These are phyloP conservation scores for Cephus pygmeus DNA, from an alignment of 2,888 invertebrate species.

Conservation along the genomic window DNA sequence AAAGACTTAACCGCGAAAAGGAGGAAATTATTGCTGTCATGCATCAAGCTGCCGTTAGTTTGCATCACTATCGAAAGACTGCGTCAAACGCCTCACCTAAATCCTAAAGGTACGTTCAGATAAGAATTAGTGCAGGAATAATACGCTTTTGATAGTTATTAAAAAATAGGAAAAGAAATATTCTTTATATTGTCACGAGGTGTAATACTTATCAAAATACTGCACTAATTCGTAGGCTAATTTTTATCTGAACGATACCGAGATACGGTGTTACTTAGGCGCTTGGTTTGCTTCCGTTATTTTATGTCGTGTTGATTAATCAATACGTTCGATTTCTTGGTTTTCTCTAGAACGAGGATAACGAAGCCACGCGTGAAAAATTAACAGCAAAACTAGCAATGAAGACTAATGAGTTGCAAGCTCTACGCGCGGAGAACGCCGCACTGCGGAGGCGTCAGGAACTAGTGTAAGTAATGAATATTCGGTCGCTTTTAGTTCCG, in stretches of 20 bases:
- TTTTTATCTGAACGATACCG: neutral
- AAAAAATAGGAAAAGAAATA: neutral
- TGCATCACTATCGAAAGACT: slow-evolving; percentile 55
- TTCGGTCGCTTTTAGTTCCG: neutral
- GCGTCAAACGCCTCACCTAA: neutral
- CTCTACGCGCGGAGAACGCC: slow-evolving; percentile 34
- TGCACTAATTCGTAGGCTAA: neutral
- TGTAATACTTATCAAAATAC: neutral
- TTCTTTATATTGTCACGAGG: neutral
- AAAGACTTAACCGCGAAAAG: slow-evolving; percentile 67
- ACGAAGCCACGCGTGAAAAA: slow-evolving; percentile 68
- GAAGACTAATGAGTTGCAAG: slow-evolving; percentile 64
- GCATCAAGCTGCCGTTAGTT: slow-evolving; percentile 67
- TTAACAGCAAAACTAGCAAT: slow-evolving; percentile 67
- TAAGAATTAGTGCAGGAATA: neutral
- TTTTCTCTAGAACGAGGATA: slow-evolving; percentile 60
- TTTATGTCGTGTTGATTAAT: neutral
- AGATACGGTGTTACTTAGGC: neutral
- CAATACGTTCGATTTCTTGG: neutral
- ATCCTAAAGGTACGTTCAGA: neutral
- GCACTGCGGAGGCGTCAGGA: slow-evolving; percentile 37
- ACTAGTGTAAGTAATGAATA: slow-evolving; percentile 34
- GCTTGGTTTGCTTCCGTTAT: neutral
- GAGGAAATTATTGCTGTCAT: slow-evolving; percentile 68
- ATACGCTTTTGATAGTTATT: neutral